phyloP scores from a whole-genome alignment of 1,140 invertebrate genomes.

The Monochamus saltuarius region DNA sequence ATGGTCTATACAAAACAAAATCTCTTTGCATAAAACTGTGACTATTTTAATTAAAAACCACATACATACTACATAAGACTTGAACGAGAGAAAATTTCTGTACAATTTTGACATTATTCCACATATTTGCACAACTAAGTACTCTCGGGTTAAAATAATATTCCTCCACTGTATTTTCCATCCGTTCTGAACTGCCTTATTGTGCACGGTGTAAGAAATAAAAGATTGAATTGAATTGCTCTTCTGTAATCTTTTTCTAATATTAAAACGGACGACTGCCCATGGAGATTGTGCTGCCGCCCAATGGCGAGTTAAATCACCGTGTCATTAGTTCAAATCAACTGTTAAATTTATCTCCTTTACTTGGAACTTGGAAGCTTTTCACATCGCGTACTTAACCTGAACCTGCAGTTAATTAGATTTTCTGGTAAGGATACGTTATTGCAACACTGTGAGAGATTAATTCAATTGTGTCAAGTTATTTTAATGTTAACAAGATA shows the following conservation, averaged over 20 bases:
- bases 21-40: too few species aligned
- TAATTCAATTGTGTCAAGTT: too few species aligned
- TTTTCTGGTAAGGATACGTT: too few species aligned
- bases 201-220: not conserved
- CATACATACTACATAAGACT: too few species aligned
- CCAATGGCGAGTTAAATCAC: conserved; percentile 8
- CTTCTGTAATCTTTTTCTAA: not conserved
- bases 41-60: too few species aligned
- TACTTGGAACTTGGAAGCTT: not conserved
- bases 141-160: not conserved
- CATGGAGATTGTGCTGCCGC: conserved; percentile 9
- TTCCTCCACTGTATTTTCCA: not conserved
- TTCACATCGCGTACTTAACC: too few species aligned
- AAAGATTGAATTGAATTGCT: not conserved
- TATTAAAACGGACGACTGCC: not conserved
- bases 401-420: too few species aligned
- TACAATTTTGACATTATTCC: not conserved
- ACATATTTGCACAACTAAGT: not conserved
- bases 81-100: too few species aligned
- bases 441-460: too few species aligned
- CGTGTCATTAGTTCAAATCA: conserved; percentile 17
- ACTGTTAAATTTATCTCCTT: conserved; percentile 17
- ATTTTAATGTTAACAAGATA: too few species aligned
- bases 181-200: not conserved
- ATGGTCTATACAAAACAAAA: too few species aligned